Base-by-base conservation (phyloP, 2,113 vertebrate genomes). In the Dunckerocampus dactyliophorus region DNA sequence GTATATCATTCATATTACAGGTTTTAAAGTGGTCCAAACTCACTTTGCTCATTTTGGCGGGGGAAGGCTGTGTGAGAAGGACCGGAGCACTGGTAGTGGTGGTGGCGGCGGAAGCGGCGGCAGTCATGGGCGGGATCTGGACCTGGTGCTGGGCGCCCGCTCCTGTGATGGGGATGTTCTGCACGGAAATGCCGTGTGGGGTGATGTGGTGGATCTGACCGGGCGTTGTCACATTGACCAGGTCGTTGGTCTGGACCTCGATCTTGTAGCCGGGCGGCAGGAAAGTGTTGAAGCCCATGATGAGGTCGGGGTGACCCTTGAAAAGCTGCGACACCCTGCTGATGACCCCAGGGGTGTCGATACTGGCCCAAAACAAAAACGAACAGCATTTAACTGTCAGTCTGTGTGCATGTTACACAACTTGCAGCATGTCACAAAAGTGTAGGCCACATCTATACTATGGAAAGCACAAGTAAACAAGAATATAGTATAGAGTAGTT, bases 231-330 rank as follows among this genome's bases (percentile, higher is more conserved):
- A 99, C 96, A 0, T 98, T 99, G 77, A 99, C 95, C 88, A 99
- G 90, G 73, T 99, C 96, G 2, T 97, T 96, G 4, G 92, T 95
- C 82, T 99, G 95, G 80, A 99, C 97, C 87, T 99, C 97, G 0
- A 99, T 99, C 89, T 99, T 99, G 91, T 99, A 99, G 49, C 97
- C 97, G 0, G 97, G 97, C 0, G 97, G 97, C 78, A 99, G 88
- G 88, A 99, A 99, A 45, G 97, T 99, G 85, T 99, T 99, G 84
- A 99, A 99, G 56, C 97, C 97, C 97, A 99, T 99, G 75, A 99
- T 99, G 82, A 99, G 87, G 77, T 99, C 97, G 0, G 97, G 96
- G 77, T 99, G 97, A 71, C 97, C 97, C 88, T 99, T 99, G 85
- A 99, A 99, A 47, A 99, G 93, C 87, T 99, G 96, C 0, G 96